Evolutionary conservation across 2,113 vertebrate genomes (phyloP).

Genomic region (Hemiprocne comata): DNA sequence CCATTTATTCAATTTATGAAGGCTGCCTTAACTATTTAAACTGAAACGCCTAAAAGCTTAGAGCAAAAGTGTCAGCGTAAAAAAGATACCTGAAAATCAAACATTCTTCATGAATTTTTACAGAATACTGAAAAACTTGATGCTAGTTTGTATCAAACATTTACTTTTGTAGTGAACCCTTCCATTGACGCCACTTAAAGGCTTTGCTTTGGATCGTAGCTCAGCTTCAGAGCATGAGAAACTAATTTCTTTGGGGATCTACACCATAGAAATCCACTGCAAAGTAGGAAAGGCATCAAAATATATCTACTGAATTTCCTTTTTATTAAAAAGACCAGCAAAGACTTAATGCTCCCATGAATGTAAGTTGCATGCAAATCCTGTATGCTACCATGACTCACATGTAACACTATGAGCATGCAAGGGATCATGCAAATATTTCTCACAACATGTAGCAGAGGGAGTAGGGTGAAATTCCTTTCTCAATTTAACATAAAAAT

Average conservation of each 20-base stretch:
- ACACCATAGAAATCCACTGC: background rate
- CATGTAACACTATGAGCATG: background rate
- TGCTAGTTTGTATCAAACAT: background rate
- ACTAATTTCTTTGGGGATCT: background rate
- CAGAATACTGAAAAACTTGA: background rate
- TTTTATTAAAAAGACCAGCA: background rate
- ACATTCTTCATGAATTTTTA: background rate
- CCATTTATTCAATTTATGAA: conserved; percentile 2
- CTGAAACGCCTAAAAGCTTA: background rate
- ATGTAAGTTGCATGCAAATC: background rate
- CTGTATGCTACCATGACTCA: background rate
- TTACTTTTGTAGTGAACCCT: background rate
- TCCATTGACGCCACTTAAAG: background rate
- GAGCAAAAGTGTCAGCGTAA: background rate
- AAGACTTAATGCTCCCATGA: background rate
- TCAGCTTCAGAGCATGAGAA: background rate
- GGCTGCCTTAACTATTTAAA: background rate
- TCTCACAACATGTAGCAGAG: background rate
- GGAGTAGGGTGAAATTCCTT: background rate
- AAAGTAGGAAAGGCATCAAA: background rate
- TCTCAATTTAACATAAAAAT: background rate
- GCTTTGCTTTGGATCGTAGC: background rate
- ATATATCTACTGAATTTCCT: background rate
- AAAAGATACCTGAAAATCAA: background rate
- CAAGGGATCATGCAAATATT: background rate